Evolutionary conservation across 2,888 invertebrate genomes (phyloP), one percentile per base, ranked within the genome.

Genomic region (Yponomeuta sedellus): DNA sequence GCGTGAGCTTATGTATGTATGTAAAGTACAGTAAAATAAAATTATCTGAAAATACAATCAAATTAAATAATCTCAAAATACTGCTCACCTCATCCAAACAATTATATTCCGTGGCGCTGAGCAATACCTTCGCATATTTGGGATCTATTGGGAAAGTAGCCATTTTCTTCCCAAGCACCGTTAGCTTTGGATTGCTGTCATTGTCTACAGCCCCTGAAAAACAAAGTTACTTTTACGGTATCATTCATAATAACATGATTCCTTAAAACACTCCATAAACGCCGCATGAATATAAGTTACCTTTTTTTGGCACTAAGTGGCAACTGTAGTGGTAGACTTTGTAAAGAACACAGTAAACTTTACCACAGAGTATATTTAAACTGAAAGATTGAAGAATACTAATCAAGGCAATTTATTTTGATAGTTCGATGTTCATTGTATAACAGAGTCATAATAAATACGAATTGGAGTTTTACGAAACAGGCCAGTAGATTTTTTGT

Each of bases 111-210:
- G 94, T 93, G 0, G 98, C 96, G 12, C 94, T 92, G 0, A 98
- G 81, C 66, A 98, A 86, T 10, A 96, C 93, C 89, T 96, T 97
- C 11, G 97, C 94, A 80, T 96, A 95, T 71, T 95, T 94, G 0
- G 99, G 99, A 82, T 99, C 98, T 56, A 99, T 92, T 0, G 99
- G 99, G 82, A 98, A 98, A 16, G 94, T 92, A 0, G 97, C 94
- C 97, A 99, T 97, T 77, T 95, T 94, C 72, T 93, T 94, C 0
- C 99, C 99, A 0, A 96, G 74, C 0, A 92, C 85, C 0, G 98
- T 98, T 70, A 99, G 88, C 80, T 94, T 92, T 0, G 93, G 92
- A 67, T 92, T 91, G 10, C 85, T 79, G 8, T 89, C 80, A 67
- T 78, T 86, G 69, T 94, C 94, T 63, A 97, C 92, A 25, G 97